Percentiles rank a stretch among this genome's conserved stretches.
Conservation (phyloP, 2,888 invertebrate species). For the Ormia ochracea region DNA sequence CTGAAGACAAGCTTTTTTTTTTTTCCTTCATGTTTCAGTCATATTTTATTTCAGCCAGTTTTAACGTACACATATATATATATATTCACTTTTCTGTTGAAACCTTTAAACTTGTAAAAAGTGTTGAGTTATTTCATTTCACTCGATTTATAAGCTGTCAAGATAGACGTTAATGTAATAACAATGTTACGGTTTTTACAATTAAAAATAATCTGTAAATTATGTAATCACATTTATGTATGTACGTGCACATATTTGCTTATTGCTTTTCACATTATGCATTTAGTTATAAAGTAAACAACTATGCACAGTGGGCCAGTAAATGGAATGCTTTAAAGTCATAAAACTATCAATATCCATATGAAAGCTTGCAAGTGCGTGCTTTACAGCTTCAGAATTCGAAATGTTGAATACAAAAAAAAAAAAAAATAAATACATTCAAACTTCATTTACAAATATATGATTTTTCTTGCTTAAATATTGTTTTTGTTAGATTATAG, state of each 20-base stretch:
- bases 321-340: too few relatives aligned
- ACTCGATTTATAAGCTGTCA: constrained; percentile 23
- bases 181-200: constrained; percentile 15
- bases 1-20: not conserved
- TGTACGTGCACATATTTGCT: not conserved
- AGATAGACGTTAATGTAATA: constrained; percentile 18
- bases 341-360: too few relatives aligned
- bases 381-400: too few relatives aligned
- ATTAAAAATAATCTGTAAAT: constrained; percentile 10
- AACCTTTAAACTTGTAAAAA: constrained; percentile 2
- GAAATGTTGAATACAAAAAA: too few relatives aligned
- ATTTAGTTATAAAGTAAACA: not conserved
- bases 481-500: too few relatives aligned
- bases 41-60: not conserved
- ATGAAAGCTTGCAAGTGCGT: too few relatives aligned
- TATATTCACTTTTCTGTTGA: not conserved
- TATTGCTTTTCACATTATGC: not conserved
- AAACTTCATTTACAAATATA: too few relatives aligned
- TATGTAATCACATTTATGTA: not conserved
- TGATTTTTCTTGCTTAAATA: too few relatives aligned
- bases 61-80: not conserved
- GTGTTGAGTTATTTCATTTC: constrained; percentile 9
- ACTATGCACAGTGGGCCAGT: not conserved
- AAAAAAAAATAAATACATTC: too few relatives aligned
- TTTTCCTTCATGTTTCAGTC: not conserved